Evolutionary conservation across 2,797 vertebrate species (phyloP).

Genomic region (Epinephelus coioides): DNA sequence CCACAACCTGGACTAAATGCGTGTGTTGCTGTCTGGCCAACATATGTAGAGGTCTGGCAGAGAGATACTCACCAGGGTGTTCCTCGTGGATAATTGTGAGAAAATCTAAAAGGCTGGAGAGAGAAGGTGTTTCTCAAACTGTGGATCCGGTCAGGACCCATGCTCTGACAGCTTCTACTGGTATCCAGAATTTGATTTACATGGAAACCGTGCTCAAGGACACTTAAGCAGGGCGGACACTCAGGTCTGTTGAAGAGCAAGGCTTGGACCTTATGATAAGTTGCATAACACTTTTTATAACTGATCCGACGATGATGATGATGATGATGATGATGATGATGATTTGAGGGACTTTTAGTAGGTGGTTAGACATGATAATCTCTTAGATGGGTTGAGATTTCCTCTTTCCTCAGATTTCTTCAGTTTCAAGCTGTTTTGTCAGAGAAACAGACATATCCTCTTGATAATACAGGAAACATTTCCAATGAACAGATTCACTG

Average conservation of each 20-base stretch:
- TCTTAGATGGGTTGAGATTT: conserved; percentile 4
- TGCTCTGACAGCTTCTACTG: conserved; percentile 44
- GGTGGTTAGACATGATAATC: conserved; percentile 41
- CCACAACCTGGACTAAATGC: conserved; percentile 55
- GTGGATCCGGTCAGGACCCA: conserved; percentile 41
- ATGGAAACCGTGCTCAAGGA: conserved; percentile 58
- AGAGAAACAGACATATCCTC: conserved; percentile 3
- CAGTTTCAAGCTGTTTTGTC: not conserved
- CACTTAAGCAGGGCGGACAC: conserved; percentile 51
- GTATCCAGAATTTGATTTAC: conserved; percentile 65
- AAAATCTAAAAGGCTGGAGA: conserved; percentile 66
- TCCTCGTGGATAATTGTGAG: conserved; percentile 74
- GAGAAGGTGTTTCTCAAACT: conserved; percentile 50
- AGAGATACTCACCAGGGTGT: conserved; percentile 69
- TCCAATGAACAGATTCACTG: not conserved
- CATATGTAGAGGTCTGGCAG: conserved; percentile 79
- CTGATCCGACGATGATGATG: conserved; percentile 1
- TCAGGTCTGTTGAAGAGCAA: conserved; percentile 26
- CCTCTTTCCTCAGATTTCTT: not conserved
- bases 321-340: conserved; percentile 25
- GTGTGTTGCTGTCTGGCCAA: conserved; percentile 72
- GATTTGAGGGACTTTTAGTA: conserved; percentile 23
- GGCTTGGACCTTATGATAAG: conserved; percentile 32
- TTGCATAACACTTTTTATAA: conserved; percentile 28
- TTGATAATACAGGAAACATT: not conserved